Evolutionary conservation across 2,797 vertebrate genomes (phyloP), one percentile per base, ranked within the genome.

Genomic region (Moxostoma hubbsi): DNA sequence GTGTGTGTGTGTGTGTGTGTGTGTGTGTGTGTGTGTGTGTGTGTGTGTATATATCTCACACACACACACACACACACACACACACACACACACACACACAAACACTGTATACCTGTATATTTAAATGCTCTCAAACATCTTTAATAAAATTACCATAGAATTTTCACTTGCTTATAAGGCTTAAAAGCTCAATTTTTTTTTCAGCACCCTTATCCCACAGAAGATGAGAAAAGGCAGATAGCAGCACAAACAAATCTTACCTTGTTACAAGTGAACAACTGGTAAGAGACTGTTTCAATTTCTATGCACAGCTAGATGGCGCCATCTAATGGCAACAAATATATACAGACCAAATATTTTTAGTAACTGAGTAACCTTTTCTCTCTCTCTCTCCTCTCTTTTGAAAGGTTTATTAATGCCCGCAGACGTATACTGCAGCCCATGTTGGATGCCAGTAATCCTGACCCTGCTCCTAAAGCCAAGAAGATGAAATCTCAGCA

Each of bases 401-500:
- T 63, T 58, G 10, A 0, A 86, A 98, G 98, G 98, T 99, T 99
- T 90, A 99, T 99, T 45, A 99, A 99, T 0, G 98, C 98, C 73
- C 95, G 98, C 8, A 93, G 98, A 75, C 97, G 98, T 77, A 99
- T 99, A 81, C 94, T 99, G 67, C 98, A 99, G 89, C 98, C 97
- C 0, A 99, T 99, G 97, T 87, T 99, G 0, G 98, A 99, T 0
- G 97, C 98, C 91, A 98, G 97, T 91, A 99, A 99, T 90, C 97
- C 98, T 0, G 98, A 98, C 84, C 97, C 98, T 0, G 96, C 96
- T 70, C 97, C 98, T 1, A 99, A 99, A 93, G 96, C 97, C 36
- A 99, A 99, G 96, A 99, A 99, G 90, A 99, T 99, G 92, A 99
- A 99, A 90, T 98, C 97, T 7, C 98, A 99, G 92, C 97, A 99